Evolutionary conservation across 2,113 vertebrate genomes (phyloP).

Genomic region (Rattus rattus): DNA sequence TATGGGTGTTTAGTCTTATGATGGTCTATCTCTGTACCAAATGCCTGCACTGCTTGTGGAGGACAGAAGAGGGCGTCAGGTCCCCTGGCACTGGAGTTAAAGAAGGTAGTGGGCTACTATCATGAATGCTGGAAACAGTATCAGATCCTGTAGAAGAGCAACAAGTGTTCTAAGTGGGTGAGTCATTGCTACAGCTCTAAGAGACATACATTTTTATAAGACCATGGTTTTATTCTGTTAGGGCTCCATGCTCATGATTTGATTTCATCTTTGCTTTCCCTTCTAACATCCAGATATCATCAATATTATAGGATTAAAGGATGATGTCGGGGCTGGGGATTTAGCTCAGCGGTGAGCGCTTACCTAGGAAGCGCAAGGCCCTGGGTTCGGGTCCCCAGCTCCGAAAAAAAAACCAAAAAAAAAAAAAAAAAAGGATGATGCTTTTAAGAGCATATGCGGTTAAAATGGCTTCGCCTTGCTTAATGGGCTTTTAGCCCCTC

Average conservation of each 20-base stretch:
- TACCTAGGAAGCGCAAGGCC: too few relatives aligned
- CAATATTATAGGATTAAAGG: not conserved
- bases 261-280: not conserved
- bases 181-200: not conserved
- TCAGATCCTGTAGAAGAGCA: not conserved
- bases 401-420: too few relatives aligned
- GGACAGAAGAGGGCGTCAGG: not conserved
- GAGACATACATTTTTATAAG: not conserved
- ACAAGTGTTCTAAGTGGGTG: not conserved
- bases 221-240: not conserved
- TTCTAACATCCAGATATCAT: not conserved
- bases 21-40: not conserved
- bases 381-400: too few relatives aligned
- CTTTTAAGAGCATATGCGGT: not conserved
- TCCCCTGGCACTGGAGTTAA: not conserved
- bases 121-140: not conserved
- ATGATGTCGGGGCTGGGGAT: too few relatives aligned
- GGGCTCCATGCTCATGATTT: not conserved
- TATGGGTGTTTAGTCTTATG: not conserved
- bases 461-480: not conserved
- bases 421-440: not conserved
- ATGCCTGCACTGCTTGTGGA: not conserved
- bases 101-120: not conserved
- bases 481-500: not conserved
- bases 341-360: too few relatives aligned